phyloP scores from a whole-genome alignment of 2,797 vertebrate genomes.

The Bradypodion pumilum region DNA sequence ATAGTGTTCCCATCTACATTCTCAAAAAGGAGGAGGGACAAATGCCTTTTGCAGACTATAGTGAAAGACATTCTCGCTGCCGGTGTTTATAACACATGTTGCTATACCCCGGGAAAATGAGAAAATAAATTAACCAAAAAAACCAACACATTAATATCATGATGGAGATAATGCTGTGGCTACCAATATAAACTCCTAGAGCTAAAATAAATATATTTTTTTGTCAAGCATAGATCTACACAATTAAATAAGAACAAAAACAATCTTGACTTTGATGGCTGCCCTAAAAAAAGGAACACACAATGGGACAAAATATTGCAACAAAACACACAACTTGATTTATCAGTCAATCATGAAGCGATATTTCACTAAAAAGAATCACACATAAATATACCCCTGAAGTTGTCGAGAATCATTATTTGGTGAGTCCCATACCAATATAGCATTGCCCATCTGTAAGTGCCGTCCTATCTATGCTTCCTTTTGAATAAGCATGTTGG shows the following conservation, averaged over 20 bases:
- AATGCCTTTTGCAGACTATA: neutral
- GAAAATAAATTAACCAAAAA: slow-evolving; percentile 4
- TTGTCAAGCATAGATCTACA: slow-evolving; percentile 56
- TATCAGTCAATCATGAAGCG: no score
- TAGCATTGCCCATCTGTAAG: neutral
- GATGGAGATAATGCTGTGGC: neutral
- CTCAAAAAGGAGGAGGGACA: neutral
- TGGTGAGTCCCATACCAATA: neutral
- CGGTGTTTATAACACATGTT: slow-evolving; percentile 5
- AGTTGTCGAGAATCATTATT: no score
- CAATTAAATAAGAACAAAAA: slow-evolving; percentile 48
- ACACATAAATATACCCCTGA: neutral
- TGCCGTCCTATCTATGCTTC: neutral
- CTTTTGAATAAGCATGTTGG: neutral
- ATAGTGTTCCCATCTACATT: neutral
- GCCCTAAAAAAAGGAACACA: slow-evolving; percentile 14
- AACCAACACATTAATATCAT: rapidly evolving
- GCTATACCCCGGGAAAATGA: neutral
- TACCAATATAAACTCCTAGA: neutral
- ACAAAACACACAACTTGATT: slow-evolving; percentile 45
- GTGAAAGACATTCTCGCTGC: slow-evolving; percentile 31
- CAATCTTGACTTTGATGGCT: neutral
- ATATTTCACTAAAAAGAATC: neutral
- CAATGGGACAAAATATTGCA: slow-evolving; percentile 49
- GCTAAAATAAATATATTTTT: slow-evolving; percentile 22